Conservation (phyloP, 2,113 vertebrate genomes). For the Prinia subflava region DNA sequence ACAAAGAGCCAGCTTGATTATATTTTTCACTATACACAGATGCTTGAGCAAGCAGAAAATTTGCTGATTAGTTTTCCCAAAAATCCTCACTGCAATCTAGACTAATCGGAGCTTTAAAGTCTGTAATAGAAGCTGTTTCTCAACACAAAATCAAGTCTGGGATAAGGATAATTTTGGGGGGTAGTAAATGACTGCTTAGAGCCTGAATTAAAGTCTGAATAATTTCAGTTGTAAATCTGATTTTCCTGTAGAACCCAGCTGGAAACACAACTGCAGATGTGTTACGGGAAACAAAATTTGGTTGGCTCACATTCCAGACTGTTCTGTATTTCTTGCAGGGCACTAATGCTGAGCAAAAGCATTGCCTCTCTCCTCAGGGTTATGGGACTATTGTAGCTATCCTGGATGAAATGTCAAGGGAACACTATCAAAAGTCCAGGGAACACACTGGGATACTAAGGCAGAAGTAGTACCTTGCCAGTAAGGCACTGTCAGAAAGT, state of each 20-base stretch:
- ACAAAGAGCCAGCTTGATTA: slow-evolving; percentile 3
- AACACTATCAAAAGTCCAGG: neutral
- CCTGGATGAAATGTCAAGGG: neutral
- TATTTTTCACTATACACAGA: slow-evolving; percentile 3
- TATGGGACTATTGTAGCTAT: neutral
- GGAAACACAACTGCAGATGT: neutral
- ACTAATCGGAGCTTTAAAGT: neutral
- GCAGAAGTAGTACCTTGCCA: neutral
- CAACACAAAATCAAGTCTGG: slow-evolving; percentile 21
- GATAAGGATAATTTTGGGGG: neutral
- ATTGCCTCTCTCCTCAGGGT: neutral
- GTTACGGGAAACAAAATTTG: neutral
- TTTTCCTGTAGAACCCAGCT: slow-evolving; percentile 1
- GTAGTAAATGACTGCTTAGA: neutral
- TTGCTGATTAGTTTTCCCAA: slow-evolving; percentile 16
- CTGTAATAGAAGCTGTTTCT: slow-evolving; percentile 13
- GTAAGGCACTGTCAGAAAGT: neutral
- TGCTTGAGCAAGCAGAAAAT: slow-evolving; percentile 50
- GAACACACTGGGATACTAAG: neutral
- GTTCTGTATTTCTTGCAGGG: neutral
- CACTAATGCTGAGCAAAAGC: neutral
- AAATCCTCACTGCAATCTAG: neutral
- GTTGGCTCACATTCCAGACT: neutral
- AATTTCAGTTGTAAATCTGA: slow-evolving; percentile 20
- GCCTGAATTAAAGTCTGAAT: slow-evolving; percentile 16